Conservation (phyloP, 2,113 vertebrate genomes). For the Rhynchopsitta pachyrhyncha region DNA sequence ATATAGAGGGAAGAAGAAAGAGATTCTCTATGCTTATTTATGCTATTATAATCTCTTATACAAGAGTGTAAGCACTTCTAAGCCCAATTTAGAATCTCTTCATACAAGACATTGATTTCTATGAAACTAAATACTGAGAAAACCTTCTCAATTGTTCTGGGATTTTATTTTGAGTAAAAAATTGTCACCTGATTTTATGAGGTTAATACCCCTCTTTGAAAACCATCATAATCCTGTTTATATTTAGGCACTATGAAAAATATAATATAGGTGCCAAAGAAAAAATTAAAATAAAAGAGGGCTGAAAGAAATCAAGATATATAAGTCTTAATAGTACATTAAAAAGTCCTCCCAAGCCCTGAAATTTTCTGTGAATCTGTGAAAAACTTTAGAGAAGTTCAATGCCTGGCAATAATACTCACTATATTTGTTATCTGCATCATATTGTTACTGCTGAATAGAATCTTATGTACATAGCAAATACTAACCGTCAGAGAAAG, state of each 20-base stretch:
- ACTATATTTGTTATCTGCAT: not conserved
- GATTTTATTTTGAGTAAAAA: not conserved
- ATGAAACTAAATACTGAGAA: not conserved
- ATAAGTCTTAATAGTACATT: not conserved
- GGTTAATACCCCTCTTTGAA: not conserved
- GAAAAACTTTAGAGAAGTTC: not conserved
- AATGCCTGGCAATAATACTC: not conserved
- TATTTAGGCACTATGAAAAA: not conserved
- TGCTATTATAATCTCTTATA: not conserved
- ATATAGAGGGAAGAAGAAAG: not conserved
- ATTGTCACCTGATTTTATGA: not conserved
- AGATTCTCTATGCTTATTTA: not conserved
- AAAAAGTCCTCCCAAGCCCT: not conserved
- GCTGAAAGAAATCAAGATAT: not conserved
- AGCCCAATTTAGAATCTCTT: not conserved
- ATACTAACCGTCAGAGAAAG: not conserved
- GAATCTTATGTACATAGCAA: not conserved
- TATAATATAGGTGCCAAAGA: not conserved
- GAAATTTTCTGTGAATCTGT: not conserved
- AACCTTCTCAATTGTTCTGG: not conserved
- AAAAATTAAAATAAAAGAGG: not conserved
- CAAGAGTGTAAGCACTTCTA: not conserved
- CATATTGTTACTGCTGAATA: not conserved
- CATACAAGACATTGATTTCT: not conserved
- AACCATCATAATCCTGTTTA: not conserved